Percentiles rank a stretch among this genome's conserved stretches.
Evolutionary conservation across 2,797 vertebrate genomes (phyloP).

Genomic region (Vespertilio murinus): DNA sequence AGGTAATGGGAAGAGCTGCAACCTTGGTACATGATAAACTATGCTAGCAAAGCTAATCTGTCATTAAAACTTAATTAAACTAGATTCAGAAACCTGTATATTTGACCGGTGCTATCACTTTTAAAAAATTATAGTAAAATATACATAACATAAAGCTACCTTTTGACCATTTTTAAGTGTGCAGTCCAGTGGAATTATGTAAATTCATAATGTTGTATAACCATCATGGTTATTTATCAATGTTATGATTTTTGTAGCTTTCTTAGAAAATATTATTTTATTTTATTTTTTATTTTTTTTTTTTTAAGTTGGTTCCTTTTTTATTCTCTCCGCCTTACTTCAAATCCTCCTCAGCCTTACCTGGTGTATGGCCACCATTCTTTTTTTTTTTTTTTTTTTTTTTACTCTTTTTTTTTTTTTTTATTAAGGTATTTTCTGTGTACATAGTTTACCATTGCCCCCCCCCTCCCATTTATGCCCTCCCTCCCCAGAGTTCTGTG

Average conservation of each 20-base stretch:
- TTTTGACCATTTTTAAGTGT: neutral
- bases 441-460: no score
- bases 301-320: no score
- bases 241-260: neutral
- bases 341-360: no score
- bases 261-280: slow-evolving; percentile 13
- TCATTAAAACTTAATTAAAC: slow-evolving; percentile 9
- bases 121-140: neutral
- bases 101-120: neutral
- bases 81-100: slow-evolving; percentile 15
- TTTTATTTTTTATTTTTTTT: no score
- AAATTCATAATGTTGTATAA: neutral
- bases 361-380: no score
- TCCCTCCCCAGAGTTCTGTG: no score
- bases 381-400: no score
- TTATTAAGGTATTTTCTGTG: no score
- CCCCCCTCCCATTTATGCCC: no score
- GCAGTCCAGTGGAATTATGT: neutral
- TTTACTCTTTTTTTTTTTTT: no score
- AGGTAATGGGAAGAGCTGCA: neutral
- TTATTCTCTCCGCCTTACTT: no score
- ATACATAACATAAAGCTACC: neutral
- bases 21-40: neutral
- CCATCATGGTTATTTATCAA: neutral
- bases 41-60: neutral